Base-by-base conservation (phyloP, 2,797 vertebrate species). In the Perdix hodgsoniae region DNA sequence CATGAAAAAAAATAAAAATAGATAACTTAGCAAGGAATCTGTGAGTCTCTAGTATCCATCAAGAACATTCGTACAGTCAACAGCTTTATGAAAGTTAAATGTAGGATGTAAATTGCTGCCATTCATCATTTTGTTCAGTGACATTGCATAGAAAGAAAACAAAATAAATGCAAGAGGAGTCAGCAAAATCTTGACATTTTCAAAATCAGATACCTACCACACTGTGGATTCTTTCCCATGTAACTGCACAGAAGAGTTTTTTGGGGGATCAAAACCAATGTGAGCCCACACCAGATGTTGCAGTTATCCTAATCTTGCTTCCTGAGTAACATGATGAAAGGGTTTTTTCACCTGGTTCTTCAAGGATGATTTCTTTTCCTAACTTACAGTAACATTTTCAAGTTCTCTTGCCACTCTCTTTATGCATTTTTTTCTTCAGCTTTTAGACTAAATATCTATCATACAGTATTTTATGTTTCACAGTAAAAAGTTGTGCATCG, bases 261-360 rank as follows among this genome's bases (percentile, higher is more conserved):
- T 57, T 89, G 61, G 57, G 61, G 57, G 27, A 71, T 40, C 76
- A 61, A 83, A 91, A 88, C 14, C 26, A 37, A 8, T n/a, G 37
- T 52, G 22, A 92, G 26, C 16, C 33, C 33, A 65, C 52, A 83
- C 10, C 31, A 92, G 67, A 39, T 67, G 42, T 82, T 90, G 67
- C 52, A 67, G 10, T n/a, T 83, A 90, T 71, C 22, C 61, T 67
- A 52, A 65, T 67, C 10, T 42, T 83, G 17, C 33, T 89, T 75
- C 40, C 29, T 49, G 74, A 78, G 7, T 57, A 49, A 77, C 57
- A 8, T 39, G 26, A 67, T 59, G 63, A 76, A 54, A 80, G 16
- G 4, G 0, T 0, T 1, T 60, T 49, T 47, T 45, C 9, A 1
- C 8, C 5, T 21, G 27, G 7, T 57, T 91, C 19, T 69, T 90